phyloP scores from a whole-genome alignment of 2,888 invertebrate species.

The Macaria liturata region DNA sequence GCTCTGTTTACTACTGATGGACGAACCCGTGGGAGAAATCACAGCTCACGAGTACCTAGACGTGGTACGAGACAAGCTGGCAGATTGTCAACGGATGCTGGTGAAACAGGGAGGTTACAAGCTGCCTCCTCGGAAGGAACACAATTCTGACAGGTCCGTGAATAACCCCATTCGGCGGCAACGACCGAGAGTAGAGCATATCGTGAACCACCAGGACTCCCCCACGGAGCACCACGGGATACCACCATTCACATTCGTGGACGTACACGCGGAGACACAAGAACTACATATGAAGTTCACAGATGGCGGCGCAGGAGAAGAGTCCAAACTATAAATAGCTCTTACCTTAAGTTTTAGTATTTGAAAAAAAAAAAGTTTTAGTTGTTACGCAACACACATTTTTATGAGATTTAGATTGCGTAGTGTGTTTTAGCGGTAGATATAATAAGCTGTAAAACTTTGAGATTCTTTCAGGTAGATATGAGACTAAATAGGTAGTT shows the following conservation, averaged over 20 bases:
- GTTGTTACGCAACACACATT: too few species aligned
- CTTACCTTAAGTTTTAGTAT: too few species aligned
- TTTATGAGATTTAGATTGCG: too few species aligned
- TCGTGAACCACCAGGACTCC: slow-evolving; percentile 62
- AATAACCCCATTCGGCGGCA: slow-evolving; percentile 51
- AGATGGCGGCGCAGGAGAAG: slow-evolving; percentile 52
- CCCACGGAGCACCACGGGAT: slow-evolving; percentile 56
- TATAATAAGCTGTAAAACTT: too few species aligned
- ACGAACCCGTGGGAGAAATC: slow-evolving; percentile 80
- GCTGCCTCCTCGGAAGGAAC: slow-evolving; percentile 64
- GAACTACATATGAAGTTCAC: slow-evolving; percentile 45
- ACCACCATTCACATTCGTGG: slow-evolving; percentile 66
- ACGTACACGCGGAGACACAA: slow-evolving; percentile 59
- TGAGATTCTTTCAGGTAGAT: too few species aligned
- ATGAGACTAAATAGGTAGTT: too few species aligned
- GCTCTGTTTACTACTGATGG: slow-evolving; percentile 84
- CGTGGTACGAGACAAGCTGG: slow-evolving; percentile 79
- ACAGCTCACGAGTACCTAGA: slow-evolving; percentile 81
- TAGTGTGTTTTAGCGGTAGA: too few species aligned
- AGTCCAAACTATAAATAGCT: slow-evolving; percentile 63
- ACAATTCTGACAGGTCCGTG: slow-evolving; percentile 46
- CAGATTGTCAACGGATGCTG: slow-evolving; percentile 70
- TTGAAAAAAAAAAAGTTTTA: too few species aligned
- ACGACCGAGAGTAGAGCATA: slow-evolving; percentile 61
- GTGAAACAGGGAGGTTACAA: slow-evolving; percentile 68